phyloP scores from a whole-genome alignment of 2,113 vertebrate genomes.

The Recurvirostra avosetta region DNA sequence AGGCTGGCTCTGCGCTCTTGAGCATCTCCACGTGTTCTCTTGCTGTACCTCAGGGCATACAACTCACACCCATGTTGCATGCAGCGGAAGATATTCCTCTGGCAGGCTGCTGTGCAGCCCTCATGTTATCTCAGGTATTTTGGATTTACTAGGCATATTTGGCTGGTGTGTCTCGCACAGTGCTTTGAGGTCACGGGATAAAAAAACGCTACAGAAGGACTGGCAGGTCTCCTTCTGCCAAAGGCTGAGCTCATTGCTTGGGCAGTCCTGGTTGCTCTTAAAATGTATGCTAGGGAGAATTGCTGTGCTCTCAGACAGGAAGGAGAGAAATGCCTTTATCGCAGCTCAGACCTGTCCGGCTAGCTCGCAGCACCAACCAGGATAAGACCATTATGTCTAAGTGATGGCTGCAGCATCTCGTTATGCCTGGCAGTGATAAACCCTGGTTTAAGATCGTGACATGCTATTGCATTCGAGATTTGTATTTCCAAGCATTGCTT shows the following conservation, averaged over 20 bases:
- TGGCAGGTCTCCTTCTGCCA: background rate
- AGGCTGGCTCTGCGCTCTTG: rapidly evolving
- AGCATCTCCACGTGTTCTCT: background rate
- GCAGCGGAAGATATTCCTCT: background rate
- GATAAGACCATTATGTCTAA: background rate
- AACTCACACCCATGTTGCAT: background rate
- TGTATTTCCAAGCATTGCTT: background rate
- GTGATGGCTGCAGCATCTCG: background rate
- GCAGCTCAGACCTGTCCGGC: background rate
- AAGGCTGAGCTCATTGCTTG: background rate
- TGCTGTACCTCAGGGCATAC: background rate
- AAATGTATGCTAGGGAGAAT: background rate
- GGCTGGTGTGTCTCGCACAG: background rate
- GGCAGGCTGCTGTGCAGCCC: background rate
- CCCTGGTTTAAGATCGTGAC: background rate
- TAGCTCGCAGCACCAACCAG: background rate
- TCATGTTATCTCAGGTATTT: background rate
- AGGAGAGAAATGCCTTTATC: background rate
- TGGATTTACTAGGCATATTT: background rate
- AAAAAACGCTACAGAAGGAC: background rate
- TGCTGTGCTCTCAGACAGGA: background rate
- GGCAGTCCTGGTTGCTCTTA: background rate
- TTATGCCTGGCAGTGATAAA: background rate
- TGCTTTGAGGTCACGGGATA: background rate
- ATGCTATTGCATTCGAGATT: background rate